Conservation (phyloP, 2,113 vertebrate species). For the Suncus etruscus region DNA sequence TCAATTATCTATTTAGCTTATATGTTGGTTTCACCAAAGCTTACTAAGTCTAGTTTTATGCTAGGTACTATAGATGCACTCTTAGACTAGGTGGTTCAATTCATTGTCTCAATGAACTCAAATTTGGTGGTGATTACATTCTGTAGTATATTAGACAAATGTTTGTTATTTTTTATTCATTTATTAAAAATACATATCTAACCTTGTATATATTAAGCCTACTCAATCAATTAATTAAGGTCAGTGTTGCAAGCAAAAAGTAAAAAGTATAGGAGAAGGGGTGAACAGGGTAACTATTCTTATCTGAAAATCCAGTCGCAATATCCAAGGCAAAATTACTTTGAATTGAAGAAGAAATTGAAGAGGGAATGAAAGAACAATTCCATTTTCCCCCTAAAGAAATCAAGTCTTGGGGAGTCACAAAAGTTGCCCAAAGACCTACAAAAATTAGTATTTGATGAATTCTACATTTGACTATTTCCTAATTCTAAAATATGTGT, state of each 20-base stretch:
- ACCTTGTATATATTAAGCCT: background rate
- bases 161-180: background rate
- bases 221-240: background rate
- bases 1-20: background rate
- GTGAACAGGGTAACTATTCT: background rate
- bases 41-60: background rate
- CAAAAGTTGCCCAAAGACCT: background rate
- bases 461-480: background rate
- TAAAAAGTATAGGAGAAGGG: background rate
- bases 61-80: background rate
- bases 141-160: background rate
- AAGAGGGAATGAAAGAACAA: background rate
- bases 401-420: background rate
- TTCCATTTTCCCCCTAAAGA: background rate
- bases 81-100: background rate
- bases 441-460: background rate
- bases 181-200: background rate
- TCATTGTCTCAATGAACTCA: background rate
- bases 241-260: background rate
- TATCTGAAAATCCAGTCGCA: background rate
- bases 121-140: background rate
- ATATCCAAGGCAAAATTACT: background rate
- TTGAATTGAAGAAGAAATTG: background rate
- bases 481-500: background rate
- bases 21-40: background rate